Evolutionary conservation across 2,113 vertebrate genomes (phyloP), one percentile per base, ranked within the genome.

Genomic region (Tauraco erythrolophus): DNA sequence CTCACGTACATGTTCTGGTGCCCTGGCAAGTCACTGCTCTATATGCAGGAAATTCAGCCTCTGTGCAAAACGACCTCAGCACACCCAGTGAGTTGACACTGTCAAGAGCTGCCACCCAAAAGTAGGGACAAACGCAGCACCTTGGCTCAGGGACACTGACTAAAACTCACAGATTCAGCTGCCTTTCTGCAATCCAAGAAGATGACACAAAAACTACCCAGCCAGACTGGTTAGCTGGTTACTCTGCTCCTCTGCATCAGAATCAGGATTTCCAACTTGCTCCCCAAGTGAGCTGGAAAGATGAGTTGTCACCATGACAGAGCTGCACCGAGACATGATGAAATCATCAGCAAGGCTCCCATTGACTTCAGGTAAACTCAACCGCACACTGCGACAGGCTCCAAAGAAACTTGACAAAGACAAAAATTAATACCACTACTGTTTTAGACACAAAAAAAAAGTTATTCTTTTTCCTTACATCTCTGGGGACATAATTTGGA

Each of bases 211-310:
- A 90, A 95, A 61, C 35, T 43, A 75, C n/a, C 22, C 65, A 86
- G 71, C 37, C 88, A 86, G 66, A 37, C 91, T 10, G 53, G 85
- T 79, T 94, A 88, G 65, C 70, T 85, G 57, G 84, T 75, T 88
- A 25, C 68, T 76, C 62, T 0, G 2, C 58, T 79, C 28, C 84
- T 82, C 74, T 12, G 2, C 61, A 48, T 28, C 2, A 2, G 48
- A 94, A 83, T 83, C 61, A 69, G 70, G 81, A 92, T 79, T 93
- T 79, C 66, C 89, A 94, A 22, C 43, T 83, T 84, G 43, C 74
- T 84, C 53, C 65, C 21, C 31, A 25, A 37, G 80, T 1, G 0
- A 89, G 77, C 89, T 89, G 81, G 68, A 74, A 87, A 76, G 79
- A 30, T 68, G 75, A 96, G 81, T 23, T 56, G 33, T 79, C 66